Percentiles rank a stretch among this genome's conserved stretches.
Evolutionary conservation across 2,888 invertebrate genomes (phyloP).

Genomic region (Drosophila atripex): DNA sequence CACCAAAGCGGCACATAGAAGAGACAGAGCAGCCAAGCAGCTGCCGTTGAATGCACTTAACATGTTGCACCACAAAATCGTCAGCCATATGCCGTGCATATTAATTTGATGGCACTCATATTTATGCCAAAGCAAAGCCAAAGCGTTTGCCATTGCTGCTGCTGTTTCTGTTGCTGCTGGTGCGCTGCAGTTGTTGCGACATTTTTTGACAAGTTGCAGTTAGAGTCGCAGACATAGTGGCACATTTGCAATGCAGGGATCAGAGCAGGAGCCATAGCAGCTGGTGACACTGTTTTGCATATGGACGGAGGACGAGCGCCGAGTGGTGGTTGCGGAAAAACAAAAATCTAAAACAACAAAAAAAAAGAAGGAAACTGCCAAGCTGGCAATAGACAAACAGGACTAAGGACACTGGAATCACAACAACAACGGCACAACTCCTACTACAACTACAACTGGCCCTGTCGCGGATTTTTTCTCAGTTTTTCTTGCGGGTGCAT

Average conservation of each 20-base stretch:
- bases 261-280: slow-evolving; percentile 43
- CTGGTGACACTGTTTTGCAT: slow-evolving; percentile 73
- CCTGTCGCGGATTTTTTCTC: slow-evolving; percentile 41
- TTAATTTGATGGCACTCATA: slow-evolving; percentile 81
- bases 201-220: slow-evolving; percentile 79
- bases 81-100: slow-evolving; percentile 80
- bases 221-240: slow-evolving; percentile 47
- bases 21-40: slow-evolving; percentile 31
- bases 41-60: slow-evolving; percentile 74
- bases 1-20: slow-evolving; percentile 33
- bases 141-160: slow-evolving; percentile 56
- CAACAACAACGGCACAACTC: slow-evolving; percentile 26
- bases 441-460: slow-evolving; percentile 14
- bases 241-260: slow-evolving; percentile 39
- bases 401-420: slow-evolving; percentile 32
- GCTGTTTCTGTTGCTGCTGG: slow-evolving; percentile 16
- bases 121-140: slow-evolving; percentile 79
- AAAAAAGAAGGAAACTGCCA: slow-evolving; percentile 45
- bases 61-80: slow-evolving; percentile 80
- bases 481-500: slow-evolving; percentile 55
- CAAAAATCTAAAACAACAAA: slow-evolving; percentile 6
- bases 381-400: slow-evolving; percentile 59
- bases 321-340: slow-evolving; percentile 13
- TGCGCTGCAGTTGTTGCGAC: slow-evolving; percentile 55
- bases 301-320: slow-evolving; percentile 58